A percentile compares a stretch with the other conserved stretches of the same genome.
Evolutionary conservation across 2,888 invertebrate genomes (phyloP).

Genomic region (Lamellibrachia satsuma): DNA sequence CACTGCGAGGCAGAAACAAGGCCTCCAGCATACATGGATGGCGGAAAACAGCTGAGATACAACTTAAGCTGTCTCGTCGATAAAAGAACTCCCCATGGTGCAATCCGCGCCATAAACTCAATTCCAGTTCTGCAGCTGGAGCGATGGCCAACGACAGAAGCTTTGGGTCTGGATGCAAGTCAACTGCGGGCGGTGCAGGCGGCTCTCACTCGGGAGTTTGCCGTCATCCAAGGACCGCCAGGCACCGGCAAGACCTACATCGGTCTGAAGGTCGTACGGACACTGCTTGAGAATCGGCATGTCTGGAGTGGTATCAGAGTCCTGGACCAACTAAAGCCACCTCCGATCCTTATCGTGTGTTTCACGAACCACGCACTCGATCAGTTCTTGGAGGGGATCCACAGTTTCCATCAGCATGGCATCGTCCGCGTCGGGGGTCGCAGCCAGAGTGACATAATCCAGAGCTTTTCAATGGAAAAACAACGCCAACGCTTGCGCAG

Average conservation of each 20-base stretch:
- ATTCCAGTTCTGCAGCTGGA: slow-evolving; percentile 27
- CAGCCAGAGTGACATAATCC: slow-evolving; percentile 48
- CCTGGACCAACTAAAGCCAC: background rate
- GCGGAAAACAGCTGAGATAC: slow-evolving; percentile 55
- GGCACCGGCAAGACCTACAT: slow-evolving; percentile 51
- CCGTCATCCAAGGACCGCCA: slow-evolving; percentile 50
- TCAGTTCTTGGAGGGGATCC: slow-evolving; percentile 64
- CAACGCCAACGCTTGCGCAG: background rate
- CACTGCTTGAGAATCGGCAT: slow-evolving; percentile 72
- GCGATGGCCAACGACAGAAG: slow-evolving; percentile 44
- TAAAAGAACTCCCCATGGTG: background rate
- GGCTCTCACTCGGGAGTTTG: slow-evolving; percentile 46
- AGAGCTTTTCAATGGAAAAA: slow-evolving; percentile 40
- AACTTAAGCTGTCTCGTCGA: slow-evolving; percentile 8
- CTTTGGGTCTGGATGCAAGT: slow-evolving; percentile 46
- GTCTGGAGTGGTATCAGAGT: slow-evolving; percentile 29
- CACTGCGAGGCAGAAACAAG: background rate
- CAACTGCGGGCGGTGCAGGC: slow-evolving; percentile 47
- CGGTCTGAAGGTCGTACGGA: slow-evolving; percentile 62
- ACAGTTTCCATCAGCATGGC: slow-evolving; percentile 47
- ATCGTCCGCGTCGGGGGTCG: slow-evolving; percentile 58
- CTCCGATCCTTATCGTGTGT: slow-evolving; percentile 62
- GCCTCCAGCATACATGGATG: slow-evolving; percentile 20
- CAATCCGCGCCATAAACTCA: background rate
- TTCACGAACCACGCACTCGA: slow-evolving; percentile 66